A percentile compares a stretch with the other conserved stretches of the same genome.
Conservation (phyloP, 2,888 invertebrate species). For the Callyntrura guangdongensis region DNA sequence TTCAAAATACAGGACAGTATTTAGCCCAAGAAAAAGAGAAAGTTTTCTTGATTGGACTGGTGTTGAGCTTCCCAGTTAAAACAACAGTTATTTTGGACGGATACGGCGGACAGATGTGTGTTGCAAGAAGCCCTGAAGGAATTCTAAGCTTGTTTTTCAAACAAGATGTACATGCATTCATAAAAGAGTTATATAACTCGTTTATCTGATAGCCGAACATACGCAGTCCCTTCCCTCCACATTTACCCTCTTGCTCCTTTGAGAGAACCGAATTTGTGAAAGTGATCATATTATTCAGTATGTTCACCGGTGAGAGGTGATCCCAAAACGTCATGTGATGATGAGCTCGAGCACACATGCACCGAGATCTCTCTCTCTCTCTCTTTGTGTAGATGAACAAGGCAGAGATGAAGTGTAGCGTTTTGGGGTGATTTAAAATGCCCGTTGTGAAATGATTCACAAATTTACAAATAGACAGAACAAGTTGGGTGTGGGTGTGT, state of each 20-base stretch:
- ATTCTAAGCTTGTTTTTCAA: conserved; percentile 57
- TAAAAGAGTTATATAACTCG: neutral
- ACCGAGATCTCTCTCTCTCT: no score
- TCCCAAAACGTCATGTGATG: conserved; percentile 38
- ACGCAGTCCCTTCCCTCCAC: neutral
- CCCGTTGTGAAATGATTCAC: no score
- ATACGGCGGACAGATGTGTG: neutral
- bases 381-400: no score
- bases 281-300: conserved; percentile 62
- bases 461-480: no score
- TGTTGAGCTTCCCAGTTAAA: no score
- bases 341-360: no score
- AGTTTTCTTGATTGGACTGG: neutral
- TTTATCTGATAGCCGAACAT: neutral
- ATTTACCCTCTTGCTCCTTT: neutral
- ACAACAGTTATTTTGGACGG: neutral
- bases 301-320: conserved; percentile 30
- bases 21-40: conserved; percentile 1
- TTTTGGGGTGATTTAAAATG: no score
- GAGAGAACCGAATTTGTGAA: conserved; percentile 41
- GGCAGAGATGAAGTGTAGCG: no score
- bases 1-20: neutral
- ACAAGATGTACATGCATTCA: conserved; percentile 44
- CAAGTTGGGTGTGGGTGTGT: conserved; percentile 4
- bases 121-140: neutral